Conservation (phyloP, 2,797 vertebrate species). For the Sylvia borin region DNA sequence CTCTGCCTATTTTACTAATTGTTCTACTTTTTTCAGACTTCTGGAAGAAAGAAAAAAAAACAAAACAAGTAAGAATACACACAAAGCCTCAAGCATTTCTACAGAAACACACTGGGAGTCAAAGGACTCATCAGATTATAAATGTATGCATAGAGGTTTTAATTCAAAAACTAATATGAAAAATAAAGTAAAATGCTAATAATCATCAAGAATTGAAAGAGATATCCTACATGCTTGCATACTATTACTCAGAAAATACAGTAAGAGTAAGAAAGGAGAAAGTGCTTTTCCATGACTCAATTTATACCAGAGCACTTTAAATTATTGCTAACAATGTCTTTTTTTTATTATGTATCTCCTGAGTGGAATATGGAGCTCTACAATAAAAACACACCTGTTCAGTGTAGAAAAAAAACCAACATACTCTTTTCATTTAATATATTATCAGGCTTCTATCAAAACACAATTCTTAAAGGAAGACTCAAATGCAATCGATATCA, state of each 20-base stretch:
- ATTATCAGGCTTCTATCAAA: not conserved
- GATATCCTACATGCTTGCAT: not conserved
- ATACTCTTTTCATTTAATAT: not conserved
- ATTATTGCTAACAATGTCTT: not conserved
- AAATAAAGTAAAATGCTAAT: not conserved
- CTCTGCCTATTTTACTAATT: slow-evolving; percentile 53
- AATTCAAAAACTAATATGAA: not conserved
- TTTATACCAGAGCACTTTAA: not conserved
- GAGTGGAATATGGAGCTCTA: not conserved
- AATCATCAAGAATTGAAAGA: not conserved
- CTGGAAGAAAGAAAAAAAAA: slow-evolving; percentile 52
- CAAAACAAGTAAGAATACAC: not conserved
- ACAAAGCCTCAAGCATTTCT: not conserved
- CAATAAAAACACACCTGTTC: not conserved
- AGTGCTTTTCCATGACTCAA: not conserved
- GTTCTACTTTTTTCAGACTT: slow-evolving; percentile 48
- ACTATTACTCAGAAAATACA: not conserved
- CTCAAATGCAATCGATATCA: not conserved
- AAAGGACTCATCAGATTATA: not conserved
- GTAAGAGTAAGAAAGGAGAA: not conserved
- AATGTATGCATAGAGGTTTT: not conserved
- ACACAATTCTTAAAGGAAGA: not conserved
- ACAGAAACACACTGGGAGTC: not conserved
- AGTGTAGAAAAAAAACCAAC: not conserved
- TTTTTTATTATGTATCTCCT: not conserved